Conservation (phyloP, 2,113 vertebrate genomes). For the Eptatretus burgeri region DNA sequence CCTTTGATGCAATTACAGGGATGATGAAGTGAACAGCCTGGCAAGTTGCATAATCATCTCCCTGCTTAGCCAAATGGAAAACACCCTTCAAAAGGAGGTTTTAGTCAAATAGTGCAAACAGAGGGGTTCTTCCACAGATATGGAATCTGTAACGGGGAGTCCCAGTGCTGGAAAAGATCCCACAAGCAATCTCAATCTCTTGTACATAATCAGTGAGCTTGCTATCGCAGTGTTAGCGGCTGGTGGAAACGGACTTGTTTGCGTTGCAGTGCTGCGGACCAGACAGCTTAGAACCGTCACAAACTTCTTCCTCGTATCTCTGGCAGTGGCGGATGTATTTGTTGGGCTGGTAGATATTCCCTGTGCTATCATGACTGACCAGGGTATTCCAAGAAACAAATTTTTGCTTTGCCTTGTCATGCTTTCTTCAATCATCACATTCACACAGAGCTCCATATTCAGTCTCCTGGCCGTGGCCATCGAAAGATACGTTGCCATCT, state of each 20-base stretch:
- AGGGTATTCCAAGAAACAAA: conserved; percentile 19
- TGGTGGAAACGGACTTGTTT: conserved; percentile 22
- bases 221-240: conserved; percentile 20
- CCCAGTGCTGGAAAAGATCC: too few species aligned
- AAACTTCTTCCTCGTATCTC: conserved; percentile 30
- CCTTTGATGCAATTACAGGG: too few species aligned
- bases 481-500: conserved; percentile 29
- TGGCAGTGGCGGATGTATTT: conserved; percentile 23
- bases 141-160: too few species aligned
- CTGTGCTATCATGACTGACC: conserved; percentile 23
- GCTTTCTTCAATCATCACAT: conserved; percentile 26
- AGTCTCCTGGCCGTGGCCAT: conserved; percentile 25
- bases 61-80: too few species aligned
- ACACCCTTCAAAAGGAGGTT: too few species aligned
- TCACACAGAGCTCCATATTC: conserved; percentile 31
- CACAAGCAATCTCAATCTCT: conserved; percentile 13
- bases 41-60: too few species aligned
- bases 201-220: conserved; percentile 21
- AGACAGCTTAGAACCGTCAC: conserved; percentile 22
- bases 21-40: too few species aligned
- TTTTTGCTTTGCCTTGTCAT: conserved; percentile 25
- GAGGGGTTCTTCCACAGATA: too few species aligned
- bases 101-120: too few species aligned
- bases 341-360: conserved; percentile 27
- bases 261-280: conserved; percentile 21